These are phyloP conservation scores for Neoarius graeffei DNA, from an alignment of 2,113 vertebrate genomes.

Conservation along the genomic window DNA sequence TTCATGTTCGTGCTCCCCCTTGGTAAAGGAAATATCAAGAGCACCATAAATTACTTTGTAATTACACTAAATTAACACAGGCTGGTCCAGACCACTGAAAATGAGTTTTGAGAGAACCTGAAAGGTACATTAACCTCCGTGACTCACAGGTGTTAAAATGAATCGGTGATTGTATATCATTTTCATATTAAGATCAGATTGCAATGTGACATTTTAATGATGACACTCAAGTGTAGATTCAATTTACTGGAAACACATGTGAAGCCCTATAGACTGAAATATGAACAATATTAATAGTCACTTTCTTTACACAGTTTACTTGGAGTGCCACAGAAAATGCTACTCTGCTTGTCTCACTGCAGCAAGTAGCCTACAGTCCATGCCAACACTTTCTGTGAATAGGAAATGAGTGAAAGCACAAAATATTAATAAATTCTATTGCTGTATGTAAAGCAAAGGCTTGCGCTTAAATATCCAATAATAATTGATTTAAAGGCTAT, in stretches of 20 bases:
- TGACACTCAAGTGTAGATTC: conserved; percentile 14
- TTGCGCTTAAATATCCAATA: conserved; percentile 97
- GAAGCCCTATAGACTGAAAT: not conserved
- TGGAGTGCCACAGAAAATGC: not conserved
- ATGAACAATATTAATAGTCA: not conserved
- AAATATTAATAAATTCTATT: conserved; percentile 82
- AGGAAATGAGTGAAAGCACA: conserved; percentile 76
- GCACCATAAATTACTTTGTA: conserved; percentile 10
- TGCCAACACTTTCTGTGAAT: conserved; percentile 60
- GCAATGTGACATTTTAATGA: conserved; percentile 31
- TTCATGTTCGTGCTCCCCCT: not conserved
- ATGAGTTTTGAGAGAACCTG: conserved; percentile 14
- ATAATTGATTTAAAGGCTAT: conserved; percentile 99
- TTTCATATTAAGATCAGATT: conserved; percentile 27
- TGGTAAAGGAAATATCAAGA: conserved; percentile 15
- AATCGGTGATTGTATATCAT: conserved; percentile 15
- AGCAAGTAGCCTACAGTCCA: not conserved
- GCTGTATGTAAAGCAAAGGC: conserved; percentile 90
- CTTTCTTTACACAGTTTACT: conserved; percentile 9
- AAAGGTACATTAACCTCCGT: conserved; percentile 28
- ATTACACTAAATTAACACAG: conserved; percentile 1
- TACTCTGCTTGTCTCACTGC: not conserved
- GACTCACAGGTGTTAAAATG: conserved; percentile 28
- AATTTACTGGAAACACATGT: not conserved
- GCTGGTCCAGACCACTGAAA: conserved; percentile 1